These are phyloP conservation scores for Marcusenius ussheri DNA, from an alignment of 2,113 vertebrate species.

Conservation along the genomic window DNA sequence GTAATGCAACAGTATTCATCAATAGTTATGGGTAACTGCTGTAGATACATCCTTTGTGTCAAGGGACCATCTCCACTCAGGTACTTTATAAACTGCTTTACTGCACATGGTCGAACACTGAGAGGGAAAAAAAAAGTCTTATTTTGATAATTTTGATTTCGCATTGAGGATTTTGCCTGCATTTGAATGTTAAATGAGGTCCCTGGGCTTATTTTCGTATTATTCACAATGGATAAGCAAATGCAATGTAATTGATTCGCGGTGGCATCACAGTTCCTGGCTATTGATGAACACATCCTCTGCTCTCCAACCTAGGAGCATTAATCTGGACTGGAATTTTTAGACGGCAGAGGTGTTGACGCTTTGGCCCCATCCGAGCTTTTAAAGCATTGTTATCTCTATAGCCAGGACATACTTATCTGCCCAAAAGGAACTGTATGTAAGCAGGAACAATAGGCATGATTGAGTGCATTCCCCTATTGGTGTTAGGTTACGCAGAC, in stretches of 20 bases:
- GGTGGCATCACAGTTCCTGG: not conserved
- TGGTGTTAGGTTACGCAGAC: constrained; percentile 60
- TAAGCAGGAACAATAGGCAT: constrained; percentile 66
- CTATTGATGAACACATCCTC: not conserved
- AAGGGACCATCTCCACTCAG: not conserved
- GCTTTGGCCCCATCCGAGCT: constrained; percentile 52
- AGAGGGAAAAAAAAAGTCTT: not conserved
- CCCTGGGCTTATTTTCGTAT: constrained; percentile 6
- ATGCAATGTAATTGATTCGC: not conserved
- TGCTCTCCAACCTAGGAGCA: constrained; percentile 12
- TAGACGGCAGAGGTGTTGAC: constrained; percentile 45
- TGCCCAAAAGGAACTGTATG: constrained; percentile 65
- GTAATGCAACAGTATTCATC: not conserved
- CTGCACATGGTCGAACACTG: not conserved
- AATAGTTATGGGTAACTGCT: not conserved
- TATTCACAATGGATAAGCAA: constrained; percentile 16
- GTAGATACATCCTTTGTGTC: not conserved
- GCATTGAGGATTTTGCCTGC: not conserved
- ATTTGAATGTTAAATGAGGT: constrained; percentile 7
- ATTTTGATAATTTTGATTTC: not conserved
- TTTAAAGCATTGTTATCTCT: constrained; percentile 60
- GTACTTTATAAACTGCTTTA: not conserved
- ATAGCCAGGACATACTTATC: constrained; percentile 57
- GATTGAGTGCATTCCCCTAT: constrained; percentile 67
- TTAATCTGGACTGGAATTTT: constrained; percentile 45